Evolutionary conservation across 2,888 invertebrate genomes (phyloP).

Genomic region (Polydesmus complanatus): DNA sequence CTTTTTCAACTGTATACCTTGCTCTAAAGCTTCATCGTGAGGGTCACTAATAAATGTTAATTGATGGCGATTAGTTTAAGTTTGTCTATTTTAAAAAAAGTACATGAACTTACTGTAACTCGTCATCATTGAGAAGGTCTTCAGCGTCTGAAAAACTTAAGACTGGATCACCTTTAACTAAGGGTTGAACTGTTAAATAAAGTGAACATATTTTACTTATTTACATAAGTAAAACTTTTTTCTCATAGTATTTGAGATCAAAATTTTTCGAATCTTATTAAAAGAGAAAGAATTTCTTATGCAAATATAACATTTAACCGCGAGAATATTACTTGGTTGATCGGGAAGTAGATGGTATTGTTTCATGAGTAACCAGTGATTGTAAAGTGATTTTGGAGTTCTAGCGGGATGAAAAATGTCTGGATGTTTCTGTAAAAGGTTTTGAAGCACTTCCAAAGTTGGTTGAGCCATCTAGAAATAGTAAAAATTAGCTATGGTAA

Average conservation of each 20-base stretch:
- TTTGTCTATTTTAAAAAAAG: not conserved
- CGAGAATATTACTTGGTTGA: conserved; percentile 57
- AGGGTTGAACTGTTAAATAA: conserved; percentile 29
- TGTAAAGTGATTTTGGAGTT: conserved; percentile 66
- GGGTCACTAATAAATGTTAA: conserved; percentile 40
- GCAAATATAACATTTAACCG: too few species aligned
- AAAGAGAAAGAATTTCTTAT: too few species aligned
- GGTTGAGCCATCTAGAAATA: conserved; percentile 29
- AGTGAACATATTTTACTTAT: too few species aligned
- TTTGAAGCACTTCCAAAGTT: conserved; percentile 62
- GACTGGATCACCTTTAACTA: conserved; percentile 34
- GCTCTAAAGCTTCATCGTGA: conserved; percentile 53
- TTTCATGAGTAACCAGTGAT: conserved; percentile 85
- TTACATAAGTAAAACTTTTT: too few species aligned
- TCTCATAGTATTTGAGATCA: too few species aligned
- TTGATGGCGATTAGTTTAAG: not conserved
- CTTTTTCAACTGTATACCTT: too few species aligned
- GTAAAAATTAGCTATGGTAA: conserved; percentile 21
- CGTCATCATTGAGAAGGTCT: conserved; percentile 69
- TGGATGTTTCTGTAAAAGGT: conserved; percentile 65
- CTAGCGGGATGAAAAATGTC: conserved; percentile 75
- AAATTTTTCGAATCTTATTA: too few species aligned
- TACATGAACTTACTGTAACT: conserved; percentile 41
- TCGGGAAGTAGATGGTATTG: conserved; percentile 83
- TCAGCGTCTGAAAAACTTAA: conserved; percentile 76